phyloP scores from a whole-genome alignment of 2,888 invertebrate species.

The Halictus quadricinctus region DNA sequence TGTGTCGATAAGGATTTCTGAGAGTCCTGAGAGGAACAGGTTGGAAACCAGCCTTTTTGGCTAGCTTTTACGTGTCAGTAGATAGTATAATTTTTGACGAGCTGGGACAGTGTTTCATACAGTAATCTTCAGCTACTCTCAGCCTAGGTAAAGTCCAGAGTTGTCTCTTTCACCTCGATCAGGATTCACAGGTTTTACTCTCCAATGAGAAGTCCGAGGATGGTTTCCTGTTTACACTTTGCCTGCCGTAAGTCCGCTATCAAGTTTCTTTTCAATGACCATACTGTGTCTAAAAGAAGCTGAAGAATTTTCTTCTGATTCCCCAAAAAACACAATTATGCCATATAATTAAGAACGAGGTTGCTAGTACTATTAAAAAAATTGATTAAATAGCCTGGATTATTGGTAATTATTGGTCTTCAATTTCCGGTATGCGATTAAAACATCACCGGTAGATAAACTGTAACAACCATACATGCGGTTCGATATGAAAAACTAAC shows the following conservation, averaged over 20 bases:
- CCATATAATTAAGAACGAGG: neutral
- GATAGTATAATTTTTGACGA: too few species aligned
- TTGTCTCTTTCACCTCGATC: neutral
- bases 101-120: too few species aligned
- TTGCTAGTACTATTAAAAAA: neutral
- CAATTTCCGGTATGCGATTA: neutral
- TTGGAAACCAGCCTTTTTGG: too few species aligned
- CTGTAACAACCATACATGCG: neutral
- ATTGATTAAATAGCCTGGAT: neutral
- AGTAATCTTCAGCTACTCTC: too few species aligned
- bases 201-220: neutral
- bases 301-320: neutral
- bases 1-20: constrained; percentile 25
- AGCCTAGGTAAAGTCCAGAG: too few species aligned
- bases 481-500: neutral
- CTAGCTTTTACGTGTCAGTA: too few species aligned
- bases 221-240: neutral
- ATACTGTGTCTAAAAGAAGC: neutral
- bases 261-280: too few species aligned
- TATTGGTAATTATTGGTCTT: neutral
- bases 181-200: neutral
- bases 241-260: too few species aligned
- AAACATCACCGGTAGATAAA: neutral
- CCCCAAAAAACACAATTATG: neutral
- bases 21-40: neutral